A percentile compares a stretch with the other conserved stretches of the same genome.
These are phyloP conservation scores for Syrmaticus mikado DNA, from an alignment of 2,113 vertebrate species.

Conservation along the genomic window DNA sequence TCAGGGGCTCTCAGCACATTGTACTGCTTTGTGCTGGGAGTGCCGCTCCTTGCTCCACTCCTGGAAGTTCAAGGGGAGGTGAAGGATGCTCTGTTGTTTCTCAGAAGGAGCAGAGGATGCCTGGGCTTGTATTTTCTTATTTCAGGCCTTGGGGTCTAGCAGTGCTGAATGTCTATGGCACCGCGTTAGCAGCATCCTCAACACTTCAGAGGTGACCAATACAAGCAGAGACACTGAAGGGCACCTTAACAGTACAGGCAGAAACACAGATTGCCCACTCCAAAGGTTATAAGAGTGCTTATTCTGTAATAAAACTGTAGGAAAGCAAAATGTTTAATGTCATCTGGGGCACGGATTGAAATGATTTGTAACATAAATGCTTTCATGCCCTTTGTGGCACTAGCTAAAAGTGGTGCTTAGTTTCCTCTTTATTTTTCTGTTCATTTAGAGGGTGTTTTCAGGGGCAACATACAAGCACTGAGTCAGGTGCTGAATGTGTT, in stretches of 20 bases:
- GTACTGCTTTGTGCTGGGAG: not conserved
- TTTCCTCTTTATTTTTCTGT: not conserved
- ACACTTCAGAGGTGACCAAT: constrained; percentile 10
- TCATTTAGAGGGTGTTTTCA: constrained; percentile 34
- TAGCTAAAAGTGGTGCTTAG: not conserved
- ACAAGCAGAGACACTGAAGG: constrained; percentile 18
- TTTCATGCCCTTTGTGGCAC: constrained; percentile 17
- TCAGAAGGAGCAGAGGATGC: not conserved
- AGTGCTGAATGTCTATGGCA: not conserved
- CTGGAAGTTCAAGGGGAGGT: not conserved
- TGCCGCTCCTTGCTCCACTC: not conserved
- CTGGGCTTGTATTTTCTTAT: not conserved
- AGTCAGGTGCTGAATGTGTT: not conserved
- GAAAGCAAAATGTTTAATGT: constrained; percentile 55
- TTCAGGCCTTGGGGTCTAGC: not conserved
- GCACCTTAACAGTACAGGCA: constrained; percentile 10
- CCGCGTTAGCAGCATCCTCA: constrained; percentile 15
- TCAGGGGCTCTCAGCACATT: not conserved
- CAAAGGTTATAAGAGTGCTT: constrained; percentile 30
- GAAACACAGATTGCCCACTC: constrained; percentile 40
- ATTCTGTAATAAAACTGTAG: constrained; percentile 52
- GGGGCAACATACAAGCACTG: not conserved
- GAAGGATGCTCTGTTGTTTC: not conserved
- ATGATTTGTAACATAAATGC: constrained; percentile 37
- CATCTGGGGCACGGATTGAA: constrained; percentile 37